These are phyloP conservation scores for Dichetophora obliterata DNA, from an alignment of 2,888 invertebrate genomes.

Conservation along the genomic window DNA sequence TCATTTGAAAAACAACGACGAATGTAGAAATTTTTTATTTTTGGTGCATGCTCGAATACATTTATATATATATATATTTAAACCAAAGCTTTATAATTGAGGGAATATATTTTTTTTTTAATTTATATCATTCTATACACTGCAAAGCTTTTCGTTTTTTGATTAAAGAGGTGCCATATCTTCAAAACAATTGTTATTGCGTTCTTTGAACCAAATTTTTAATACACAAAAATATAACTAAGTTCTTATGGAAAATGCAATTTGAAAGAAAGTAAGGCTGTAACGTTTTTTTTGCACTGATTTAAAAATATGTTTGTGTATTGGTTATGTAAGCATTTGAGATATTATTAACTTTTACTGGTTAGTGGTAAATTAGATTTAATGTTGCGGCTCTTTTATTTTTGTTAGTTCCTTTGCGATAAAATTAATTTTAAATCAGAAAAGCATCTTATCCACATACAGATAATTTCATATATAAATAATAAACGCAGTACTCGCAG, in stretches of 20 bases:
- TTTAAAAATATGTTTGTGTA: neutral
- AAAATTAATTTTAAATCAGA: conserved; percentile 15
- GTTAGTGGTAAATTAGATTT: neutral
- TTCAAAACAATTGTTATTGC: neutral
- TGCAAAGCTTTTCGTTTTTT: no score
- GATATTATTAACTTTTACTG: conserved; percentile 21
- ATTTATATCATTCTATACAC: no score
- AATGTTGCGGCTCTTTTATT: conserved; percentile 20
- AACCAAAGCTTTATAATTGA: no score
- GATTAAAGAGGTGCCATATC: neutral
- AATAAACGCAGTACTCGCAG: conserved; percentile 34
- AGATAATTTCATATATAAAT: conserved; percentile 30
- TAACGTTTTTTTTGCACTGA: neutral
- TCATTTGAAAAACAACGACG: no score
- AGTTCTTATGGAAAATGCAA: no score
- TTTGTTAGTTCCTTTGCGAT: conserved; percentile 16
- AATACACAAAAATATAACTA: no score
- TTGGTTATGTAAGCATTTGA: conserved; percentile 20
- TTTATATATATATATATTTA: no score
- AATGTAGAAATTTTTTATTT: no score
- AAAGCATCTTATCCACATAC: conserved; percentile 19
- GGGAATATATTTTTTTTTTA: no score
- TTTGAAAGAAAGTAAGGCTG: no score
- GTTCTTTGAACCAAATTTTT: neutral
- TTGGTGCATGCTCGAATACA: no score